phyloP scores from a whole-genome alignment of 2,797 vertebrate genomes.

The Champsocephalus gunnari region DNA sequence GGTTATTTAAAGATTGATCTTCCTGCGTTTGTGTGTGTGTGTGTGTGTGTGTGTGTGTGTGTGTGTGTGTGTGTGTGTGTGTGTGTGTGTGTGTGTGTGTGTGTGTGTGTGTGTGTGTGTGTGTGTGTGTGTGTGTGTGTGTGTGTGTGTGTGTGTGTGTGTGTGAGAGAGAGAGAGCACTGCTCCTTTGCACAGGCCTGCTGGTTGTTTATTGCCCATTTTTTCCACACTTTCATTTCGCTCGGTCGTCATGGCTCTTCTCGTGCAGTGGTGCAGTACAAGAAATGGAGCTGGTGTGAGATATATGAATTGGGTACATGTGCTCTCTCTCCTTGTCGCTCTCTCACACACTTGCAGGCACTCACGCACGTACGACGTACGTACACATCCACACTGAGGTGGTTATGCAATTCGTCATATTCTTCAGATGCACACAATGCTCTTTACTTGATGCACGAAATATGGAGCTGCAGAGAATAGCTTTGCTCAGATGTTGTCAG shows the following conservation, averaged over 20 bases:
- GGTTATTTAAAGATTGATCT: slow-evolving; percentile 85
- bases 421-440: slow-evolving; percentile 61
- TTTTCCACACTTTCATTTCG: slow-evolving; percentile 69
- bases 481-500: slow-evolving; percentile 29
- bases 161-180: not conserved
- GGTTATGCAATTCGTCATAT: slow-evolving; percentile 81
- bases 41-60: not conserved
- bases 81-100: slow-evolving; percentile 45
- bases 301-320: slow-evolving; percentile 75
- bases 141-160: slow-evolving; percentile 11
- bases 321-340: slow-evolving; percentile 31
- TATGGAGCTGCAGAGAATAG: slow-evolving; percentile 27
- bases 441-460: slow-evolving; percentile 45
- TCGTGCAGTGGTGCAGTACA: slow-evolving; percentile 76
- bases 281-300: slow-evolving; percentile 63
- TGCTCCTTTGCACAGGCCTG: slow-evolving; percentile 66
- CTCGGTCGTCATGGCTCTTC: slow-evolving; percentile 42
- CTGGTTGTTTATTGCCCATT: slow-evolving; percentile 73
- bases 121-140: slow-evolving; percentile 53
- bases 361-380: slow-evolving; percentile 18
- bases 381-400: slow-evolving; percentile 43
- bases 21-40: slow-evolving; percentile 59
- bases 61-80: slow-evolving; percentile 51
- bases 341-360: slow-evolving; percentile 26
- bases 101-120: slow-evolving; percentile 47